Evolutionary conservation across 2,113 vertebrate genomes (phyloP), one percentile per base, ranked within the genome.

Genomic region (Dendropsophus ebraccatus): DNA sequence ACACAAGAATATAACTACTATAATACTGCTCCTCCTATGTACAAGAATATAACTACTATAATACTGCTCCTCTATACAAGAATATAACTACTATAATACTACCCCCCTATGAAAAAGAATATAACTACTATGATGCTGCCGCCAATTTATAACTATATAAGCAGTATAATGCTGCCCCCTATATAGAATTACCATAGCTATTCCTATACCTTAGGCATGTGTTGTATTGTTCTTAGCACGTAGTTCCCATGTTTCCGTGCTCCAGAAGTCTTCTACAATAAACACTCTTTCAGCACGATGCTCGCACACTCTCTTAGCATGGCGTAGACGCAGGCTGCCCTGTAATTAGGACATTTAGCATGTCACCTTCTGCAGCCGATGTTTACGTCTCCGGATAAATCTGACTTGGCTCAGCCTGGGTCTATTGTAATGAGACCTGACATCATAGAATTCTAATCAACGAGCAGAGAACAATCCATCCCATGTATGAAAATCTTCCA

Each of bases 331-430:
- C 12, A 16, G 88, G 23, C 87, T 87, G 87, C 60, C 76, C 87
- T 91, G 89, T 88, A 86, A 85, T 88, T 88, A 87, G 90, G 45
- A 89, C 90, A 87, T 92, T 92, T 88, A 88, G 87, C 86, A 88
- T 89, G 89, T 90, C 91, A 88, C 88, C 91, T 91, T 88, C 91
- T 89, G 87, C 88, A 88, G 87, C 85, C 65, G 85, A 87, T 90
- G 89, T 92, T 91, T 90, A 83, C 88, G 89, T 90, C 90, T 92
- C 88, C 81, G 87, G 88, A 84, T 83, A 90, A 89, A 88, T 88
- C 90, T 92, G 91, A 88, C 89, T 90, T 89, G 88, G 91, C 91
- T 90, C 89, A 89, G 79, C 90, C 83, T 83, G 23, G 9, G 89
- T 83, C 82, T 41, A 87, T 89, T 89, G 87, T 90, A 90, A 88